Evolutionary conservation across 2,113 vertebrate species (phyloP), one percentile per base, ranked within the genome.

Genomic region (Polyodon spathula): DNA sequence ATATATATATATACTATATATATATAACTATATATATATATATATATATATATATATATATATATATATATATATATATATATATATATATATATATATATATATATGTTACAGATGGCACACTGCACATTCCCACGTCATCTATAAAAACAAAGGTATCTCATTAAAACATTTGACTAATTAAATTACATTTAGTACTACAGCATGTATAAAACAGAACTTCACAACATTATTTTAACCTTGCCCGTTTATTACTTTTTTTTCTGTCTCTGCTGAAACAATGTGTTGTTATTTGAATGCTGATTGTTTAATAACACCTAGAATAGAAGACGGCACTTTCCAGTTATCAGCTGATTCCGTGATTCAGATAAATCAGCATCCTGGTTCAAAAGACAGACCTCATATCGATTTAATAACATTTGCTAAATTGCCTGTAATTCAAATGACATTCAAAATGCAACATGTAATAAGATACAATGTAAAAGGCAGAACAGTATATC

Each of bases 361-460:
- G 70, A 60, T 66, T 43, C 54, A 56, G 65, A 69, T 66, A 64
- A 63, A 71, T 70, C 63, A 68, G 60, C 56, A 68, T 59, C 54
- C 53, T 43, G 64, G 67, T 71, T 71, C 64, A 61, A 63, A 68
- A 68, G 69, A 73, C 72, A 69, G 71, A 55, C 46, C 27, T 37
- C 59, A 58, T 69, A 73, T 66, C 60, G 64, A 69, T 69, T 58
- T 16, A 54, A 66, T 66, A 63, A 62, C 72, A 67, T 66, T 73
- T 73, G 78, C 71, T 66, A 56, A 81, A 75, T 77, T 78, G 71
- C 66, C 65, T 15, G 11, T 67, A 66, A 59, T 67, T 77, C 65
- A 69, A 76, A 79, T 74, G 39, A 53, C 77, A 82, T 79, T 71
- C 73, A 27, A 62, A 63, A 71, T 64, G 72, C 51, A 68, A 64